These are phyloP conservation scores for Onychostoma macrolepis DNA, from an alignment of 2,113 vertebrate species.

Conservation along the genomic window DNA sequence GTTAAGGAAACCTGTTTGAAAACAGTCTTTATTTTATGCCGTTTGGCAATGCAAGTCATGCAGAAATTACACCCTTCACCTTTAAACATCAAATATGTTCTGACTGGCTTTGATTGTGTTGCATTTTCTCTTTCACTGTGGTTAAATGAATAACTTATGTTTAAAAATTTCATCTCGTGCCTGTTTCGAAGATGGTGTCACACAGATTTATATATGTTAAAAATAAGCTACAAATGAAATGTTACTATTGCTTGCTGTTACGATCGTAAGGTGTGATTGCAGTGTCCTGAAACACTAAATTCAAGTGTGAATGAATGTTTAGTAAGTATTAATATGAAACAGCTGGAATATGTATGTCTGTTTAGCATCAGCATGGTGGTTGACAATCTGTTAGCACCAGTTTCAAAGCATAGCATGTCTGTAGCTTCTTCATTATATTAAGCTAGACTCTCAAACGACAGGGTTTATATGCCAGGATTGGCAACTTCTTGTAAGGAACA, in stretches of 20 bases:
- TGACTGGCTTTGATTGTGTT: neutral
- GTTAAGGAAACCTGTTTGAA: neutral
- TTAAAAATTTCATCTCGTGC: neutral
- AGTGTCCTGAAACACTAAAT: neutral
- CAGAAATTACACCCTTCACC: neutral
- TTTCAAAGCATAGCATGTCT: constrained; percentile 47
- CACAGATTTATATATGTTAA: neutral
- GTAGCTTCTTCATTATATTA: neutral
- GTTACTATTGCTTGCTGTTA: constrained; percentile 2
- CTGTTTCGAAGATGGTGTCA: neutral
- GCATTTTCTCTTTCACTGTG: neutral
- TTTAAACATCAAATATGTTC: neutral
- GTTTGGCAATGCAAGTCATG: neutral
- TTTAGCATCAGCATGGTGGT: neutral
- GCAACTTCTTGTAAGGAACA: neutral
- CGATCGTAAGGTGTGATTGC: neutral
- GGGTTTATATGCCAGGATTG: constrained; percentile 11
- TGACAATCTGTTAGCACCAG: constrained; percentile 33
- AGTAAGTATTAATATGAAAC: neutral
- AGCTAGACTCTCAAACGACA: neutral
- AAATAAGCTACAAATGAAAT: constrained; percentile 38
- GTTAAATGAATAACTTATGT: neutral
- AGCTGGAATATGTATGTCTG: neutral
- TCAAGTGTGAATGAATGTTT: constrained; percentile 4
- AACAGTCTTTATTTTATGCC: neutral